Evolutionary conservation across 2,888 invertebrate species (phyloP).

Genomic region (Volucella zonaria): DNA sequence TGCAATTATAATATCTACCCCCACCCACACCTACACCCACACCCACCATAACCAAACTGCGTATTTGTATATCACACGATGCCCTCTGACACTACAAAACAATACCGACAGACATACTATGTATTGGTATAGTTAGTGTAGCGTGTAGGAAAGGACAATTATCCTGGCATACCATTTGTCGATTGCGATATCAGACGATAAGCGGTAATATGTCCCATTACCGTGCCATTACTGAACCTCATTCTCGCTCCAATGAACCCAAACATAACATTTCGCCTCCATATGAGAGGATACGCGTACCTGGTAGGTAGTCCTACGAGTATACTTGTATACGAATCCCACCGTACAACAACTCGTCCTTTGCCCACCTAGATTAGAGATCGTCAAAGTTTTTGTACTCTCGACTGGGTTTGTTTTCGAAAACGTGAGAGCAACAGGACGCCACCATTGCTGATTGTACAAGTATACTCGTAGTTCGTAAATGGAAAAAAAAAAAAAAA

Average conservation of each 20-base stretch:
- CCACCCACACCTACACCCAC: constrained; percentile 5
- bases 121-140: no score
- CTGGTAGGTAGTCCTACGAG: background rate
- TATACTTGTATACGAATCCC: background rate
- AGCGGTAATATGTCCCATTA: constrained; percentile 32
- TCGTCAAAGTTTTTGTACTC: constrained; percentile 10
- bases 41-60: constrained; percentile 16
- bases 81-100: background rate
- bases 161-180: constrained; percentile 33
- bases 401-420: background rate
- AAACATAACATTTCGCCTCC: constrained; percentile 36
- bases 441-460: no score
- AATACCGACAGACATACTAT: no score
- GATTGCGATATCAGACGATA: constrained; percentile 41
- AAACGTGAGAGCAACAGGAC: background rate
- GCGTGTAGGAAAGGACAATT: background rate
- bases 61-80: constrained; percentile 1
- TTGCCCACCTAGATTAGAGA: background rate
- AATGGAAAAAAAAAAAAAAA: background rate
- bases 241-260: constrained; percentile 38
- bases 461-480: no score
- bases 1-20: constrained; percentile 47
- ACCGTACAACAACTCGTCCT: background rate
- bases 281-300: constrained; percentile 31
- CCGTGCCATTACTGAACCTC: background rate